These are phyloP conservation scores for Pluvianellus socialis DNA, from an alignment of 2,113 vertebrate species.

Conservation along the genomic window DNA sequence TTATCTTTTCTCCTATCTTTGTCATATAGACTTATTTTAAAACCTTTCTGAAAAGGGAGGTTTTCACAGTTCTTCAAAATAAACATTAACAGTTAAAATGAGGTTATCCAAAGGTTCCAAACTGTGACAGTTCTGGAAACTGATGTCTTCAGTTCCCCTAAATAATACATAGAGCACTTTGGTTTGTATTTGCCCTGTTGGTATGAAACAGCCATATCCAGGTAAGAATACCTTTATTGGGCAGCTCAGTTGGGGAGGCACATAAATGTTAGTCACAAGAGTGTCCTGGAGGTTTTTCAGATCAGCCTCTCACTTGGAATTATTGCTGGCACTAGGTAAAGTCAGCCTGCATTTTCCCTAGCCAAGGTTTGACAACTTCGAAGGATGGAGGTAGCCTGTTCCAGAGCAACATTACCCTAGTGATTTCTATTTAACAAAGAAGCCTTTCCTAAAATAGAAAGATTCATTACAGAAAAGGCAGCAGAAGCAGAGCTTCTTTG, in stretches of 20 bases:
- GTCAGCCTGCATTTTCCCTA: neutral
- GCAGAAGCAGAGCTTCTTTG: neutral
- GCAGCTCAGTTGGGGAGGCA: neutral
- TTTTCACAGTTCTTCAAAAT: neutral
- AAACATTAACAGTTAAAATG: neutral
- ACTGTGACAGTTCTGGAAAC: neutral
- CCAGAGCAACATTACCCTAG: neutral
- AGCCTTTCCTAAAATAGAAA: neutral
- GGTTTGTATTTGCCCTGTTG: neutral
- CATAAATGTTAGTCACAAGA: neutral
- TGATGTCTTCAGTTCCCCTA: neutral
- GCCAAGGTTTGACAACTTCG: neutral
- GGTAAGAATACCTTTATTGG: neutral
- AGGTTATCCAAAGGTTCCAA: neutral
- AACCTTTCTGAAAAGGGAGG: neutral
- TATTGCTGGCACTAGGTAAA: neutral
- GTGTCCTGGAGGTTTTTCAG: neutral
- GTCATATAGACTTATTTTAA: neutral
- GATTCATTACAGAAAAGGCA: neutral
- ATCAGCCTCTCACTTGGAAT: neutral
- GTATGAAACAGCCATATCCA: neutral
- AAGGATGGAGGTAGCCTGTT: neutral
- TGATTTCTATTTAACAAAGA: neutral
- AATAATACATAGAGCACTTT: neutral
- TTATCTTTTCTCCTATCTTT: neutral